Percentiles rank a stretch among this genome's conserved stretches.
Conservation (phyloP, 53 echinoderm and acorn worm genomes). For the Paracentrotus lividus region DNA sequence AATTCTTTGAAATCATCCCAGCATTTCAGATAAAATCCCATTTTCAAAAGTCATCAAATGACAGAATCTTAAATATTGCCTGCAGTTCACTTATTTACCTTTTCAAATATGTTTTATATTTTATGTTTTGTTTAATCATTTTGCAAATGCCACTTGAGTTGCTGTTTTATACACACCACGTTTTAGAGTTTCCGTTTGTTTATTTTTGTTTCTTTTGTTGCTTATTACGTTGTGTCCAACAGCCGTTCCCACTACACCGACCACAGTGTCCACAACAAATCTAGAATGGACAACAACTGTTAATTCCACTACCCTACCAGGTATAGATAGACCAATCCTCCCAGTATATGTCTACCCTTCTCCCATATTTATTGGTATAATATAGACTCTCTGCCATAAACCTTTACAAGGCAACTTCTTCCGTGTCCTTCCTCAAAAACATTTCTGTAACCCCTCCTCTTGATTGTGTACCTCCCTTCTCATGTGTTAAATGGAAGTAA, state of each 20-base stretch:
- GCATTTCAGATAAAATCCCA: neutral
- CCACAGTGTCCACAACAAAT: slow-evolving; percentile 53
- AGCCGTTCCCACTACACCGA: slow-evolving; percentile 50
- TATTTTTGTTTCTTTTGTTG: slow-evolving; percentile 28
- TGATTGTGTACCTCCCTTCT: too few relatives aligned
- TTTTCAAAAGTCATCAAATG: neutral
- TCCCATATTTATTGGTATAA: neutral
- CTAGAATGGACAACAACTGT: slow-evolving; percentile 27
- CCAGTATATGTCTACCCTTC: neutral
- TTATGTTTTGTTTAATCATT: neutral
- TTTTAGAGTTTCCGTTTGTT: slow-evolving; percentile 36
- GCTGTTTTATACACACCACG: neutral
- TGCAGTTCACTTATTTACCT: neutral
- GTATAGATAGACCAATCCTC: slow-evolving; percentile 34
- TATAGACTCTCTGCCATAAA: neutral
- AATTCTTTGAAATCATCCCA: neutral
- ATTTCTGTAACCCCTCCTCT: too few relatives aligned
- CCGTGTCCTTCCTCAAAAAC: too few relatives aligned
- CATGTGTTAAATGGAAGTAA: too few relatives aligned
- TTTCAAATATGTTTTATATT: neutral
- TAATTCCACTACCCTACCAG: slow-evolving; percentile 13
- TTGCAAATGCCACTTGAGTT: slow-evolving; percentile 9
- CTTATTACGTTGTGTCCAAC: slow-evolving; percentile 43
- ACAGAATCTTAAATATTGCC: neutral
- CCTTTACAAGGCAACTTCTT: too few relatives aligned